phyloP scores from a whole-genome alignment of 2,888 invertebrate genomes.

The Philopedon plagiatum region DNA sequence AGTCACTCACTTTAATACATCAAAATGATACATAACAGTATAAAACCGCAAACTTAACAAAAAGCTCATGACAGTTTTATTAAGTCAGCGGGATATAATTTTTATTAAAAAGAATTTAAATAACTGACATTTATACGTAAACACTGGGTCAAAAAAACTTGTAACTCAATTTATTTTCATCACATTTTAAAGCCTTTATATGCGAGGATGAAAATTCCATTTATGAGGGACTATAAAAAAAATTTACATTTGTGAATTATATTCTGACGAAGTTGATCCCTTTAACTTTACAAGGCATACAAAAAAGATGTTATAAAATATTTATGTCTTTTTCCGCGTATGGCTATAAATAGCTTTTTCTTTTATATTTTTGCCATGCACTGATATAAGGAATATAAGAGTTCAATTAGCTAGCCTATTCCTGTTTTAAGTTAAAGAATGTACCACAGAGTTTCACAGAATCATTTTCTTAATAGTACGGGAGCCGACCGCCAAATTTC shows the following conservation, averaged over 20 bases:
- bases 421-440: too few relatives aligned
- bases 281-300: not conserved
- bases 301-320: not conserved
- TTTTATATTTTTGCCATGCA: too few relatives aligned
- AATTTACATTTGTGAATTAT: not conserved
- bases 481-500: too few relatives aligned
- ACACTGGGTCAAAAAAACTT: not conserved
- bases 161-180: not conserved
- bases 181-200: not conserved
- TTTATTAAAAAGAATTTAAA: not conserved
- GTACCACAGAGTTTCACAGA: too few relatives aligned
- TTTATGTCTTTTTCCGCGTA: not conserved
- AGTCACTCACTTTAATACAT: not conserved
- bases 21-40: not conserved
- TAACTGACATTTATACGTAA: not conserved
- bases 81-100: not conserved
- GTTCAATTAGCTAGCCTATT: too few relatives aligned
- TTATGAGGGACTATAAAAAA: not conserved
- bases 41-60: not conserved
- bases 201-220: not conserved
- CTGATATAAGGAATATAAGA: too few relatives aligned
- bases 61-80: not conserved
- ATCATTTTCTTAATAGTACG: too few relatives aligned
- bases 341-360: not conserved
- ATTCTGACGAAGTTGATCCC: not conserved